Evolutionary conservation across 37 sponge, comb jelly and placozoan genomes (phyloP).

Genomic region (Beroe ovata): DNA sequence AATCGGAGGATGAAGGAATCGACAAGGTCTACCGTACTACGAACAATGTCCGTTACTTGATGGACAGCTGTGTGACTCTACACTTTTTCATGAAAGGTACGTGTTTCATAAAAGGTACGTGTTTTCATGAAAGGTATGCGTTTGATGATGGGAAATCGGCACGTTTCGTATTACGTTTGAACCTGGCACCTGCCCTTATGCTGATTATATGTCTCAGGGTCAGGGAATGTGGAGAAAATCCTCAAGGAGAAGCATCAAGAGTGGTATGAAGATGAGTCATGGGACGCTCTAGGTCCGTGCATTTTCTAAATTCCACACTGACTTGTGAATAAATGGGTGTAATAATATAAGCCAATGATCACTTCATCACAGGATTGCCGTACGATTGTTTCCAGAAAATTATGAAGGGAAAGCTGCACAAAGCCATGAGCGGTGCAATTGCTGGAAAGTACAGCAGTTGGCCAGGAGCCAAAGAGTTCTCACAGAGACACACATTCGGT

Average conservation of each 20-base stretch:
- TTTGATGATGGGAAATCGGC: too few relatives aligned
- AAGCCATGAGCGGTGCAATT: conserved; percentile 45
- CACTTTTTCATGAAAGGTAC: conserved; percentile 50
- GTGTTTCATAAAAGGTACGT: too few relatives aligned
- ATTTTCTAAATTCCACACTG: too few relatives aligned
- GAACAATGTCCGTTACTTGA: conserved; percentile 21
- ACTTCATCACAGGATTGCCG: too few relatives aligned
- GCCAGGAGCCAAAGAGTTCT: conserved; percentile 48
- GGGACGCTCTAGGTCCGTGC: neutral
- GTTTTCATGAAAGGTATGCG: too few relatives aligned
- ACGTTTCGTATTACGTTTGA: too few relatives aligned
- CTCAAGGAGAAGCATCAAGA: conserved; percentile 1
- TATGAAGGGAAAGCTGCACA: conserved; percentile 45
- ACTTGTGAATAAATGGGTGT: too few relatives aligned
- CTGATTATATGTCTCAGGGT: neutral
- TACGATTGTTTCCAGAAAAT: conserved; percentile 51
- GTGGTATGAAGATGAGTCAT: conserved; percentile 31
- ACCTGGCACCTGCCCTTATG: too few relatives aligned
- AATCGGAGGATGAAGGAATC: neutral
- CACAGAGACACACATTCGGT: conserved; percentile 6
- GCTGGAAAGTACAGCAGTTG: conserved; percentile 47
- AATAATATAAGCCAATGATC: too few relatives aligned
- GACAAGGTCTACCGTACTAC: conserved; percentile 14
- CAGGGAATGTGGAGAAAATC: neutral
- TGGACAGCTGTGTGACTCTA: conserved; percentile 40